phyloP scores from a whole-genome alignment of 2,113 vertebrate species.

The Lasiurus borealis region DNA sequence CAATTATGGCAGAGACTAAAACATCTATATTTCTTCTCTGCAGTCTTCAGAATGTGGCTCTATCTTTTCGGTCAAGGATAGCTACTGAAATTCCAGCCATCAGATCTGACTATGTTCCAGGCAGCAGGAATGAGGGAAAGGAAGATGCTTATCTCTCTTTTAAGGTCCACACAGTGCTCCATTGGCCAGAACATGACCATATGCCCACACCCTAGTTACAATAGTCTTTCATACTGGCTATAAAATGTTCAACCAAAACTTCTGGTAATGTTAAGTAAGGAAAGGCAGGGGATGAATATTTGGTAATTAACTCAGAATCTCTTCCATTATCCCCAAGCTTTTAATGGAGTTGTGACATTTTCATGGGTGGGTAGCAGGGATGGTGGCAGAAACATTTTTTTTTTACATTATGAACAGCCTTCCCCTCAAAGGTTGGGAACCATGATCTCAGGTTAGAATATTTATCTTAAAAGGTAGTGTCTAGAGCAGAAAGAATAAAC shows the following conservation, averaged over 20 bases:
- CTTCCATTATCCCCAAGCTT: not conserved
- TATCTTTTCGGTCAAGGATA: not conserved
- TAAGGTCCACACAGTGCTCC: not conserved
- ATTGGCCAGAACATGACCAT: not conserved
- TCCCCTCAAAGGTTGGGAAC: not conserved
- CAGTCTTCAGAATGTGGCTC: not conserved
- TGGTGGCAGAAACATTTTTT: not conserved
- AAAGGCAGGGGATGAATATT: not conserved
- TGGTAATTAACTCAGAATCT: not conserved
- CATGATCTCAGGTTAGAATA: not conserved
- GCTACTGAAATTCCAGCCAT: not conserved
- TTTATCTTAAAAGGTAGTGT: not conserved
- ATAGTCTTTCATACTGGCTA: not conserved
- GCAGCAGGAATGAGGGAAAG: not conserved
- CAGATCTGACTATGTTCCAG: not conserved
- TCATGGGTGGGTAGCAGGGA: not conserved
- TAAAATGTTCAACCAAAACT: not conserved
- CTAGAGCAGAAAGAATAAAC: not conserved
- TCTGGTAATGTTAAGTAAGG: not conserved
- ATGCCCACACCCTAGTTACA: not conserved
- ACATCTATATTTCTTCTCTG: not conserved
- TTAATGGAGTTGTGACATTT: not conserved
- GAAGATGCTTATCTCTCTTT: not conserved
- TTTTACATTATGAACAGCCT: not conserved
- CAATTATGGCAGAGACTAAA: not conserved